Evolutionary conservation across 2,113 vertebrate genomes (phyloP).

Genomic region (Leptodactylus fuscus): DNA sequence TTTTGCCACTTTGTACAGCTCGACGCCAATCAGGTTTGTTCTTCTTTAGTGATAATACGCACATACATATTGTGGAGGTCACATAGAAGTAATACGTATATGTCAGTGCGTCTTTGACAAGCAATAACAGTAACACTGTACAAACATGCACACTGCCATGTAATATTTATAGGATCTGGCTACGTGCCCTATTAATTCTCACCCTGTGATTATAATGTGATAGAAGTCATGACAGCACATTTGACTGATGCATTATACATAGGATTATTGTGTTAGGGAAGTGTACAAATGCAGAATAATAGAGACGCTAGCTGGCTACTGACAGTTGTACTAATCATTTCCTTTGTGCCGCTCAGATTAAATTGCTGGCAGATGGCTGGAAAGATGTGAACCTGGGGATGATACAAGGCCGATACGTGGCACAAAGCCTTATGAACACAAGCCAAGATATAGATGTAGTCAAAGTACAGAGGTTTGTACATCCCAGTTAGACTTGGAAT

Average conservation of each 20-base stretch:
- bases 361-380: slow-evolving; percentile 82
- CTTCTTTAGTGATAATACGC: background rate
- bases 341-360: slow-evolving; percentile 65
- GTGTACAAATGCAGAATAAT: slow-evolving; percentile 11
- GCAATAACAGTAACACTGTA: background rate
- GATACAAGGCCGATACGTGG: slow-evolving; percentile 80
- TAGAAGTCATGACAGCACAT: slow-evolving; percentile 29
- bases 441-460: slow-evolving; percentile 75
- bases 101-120: background rate
- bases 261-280: slow-evolving; percentile 10
- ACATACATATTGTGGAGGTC: background rate
- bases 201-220: background rate
- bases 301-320: slow-evolving; percentile 8
- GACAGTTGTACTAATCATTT: slow-evolving; percentile 43
- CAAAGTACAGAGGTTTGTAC: slow-evolving; percentile 79
- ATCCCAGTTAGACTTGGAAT: no score
- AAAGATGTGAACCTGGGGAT: slow-evolving; percentile 81
- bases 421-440: slow-evolving; percentile 78
- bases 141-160: background rate
- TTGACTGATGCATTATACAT: slow-evolving; percentile 5
- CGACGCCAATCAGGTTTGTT: slow-evolving; percentile 81
- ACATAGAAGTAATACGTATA: background rate
- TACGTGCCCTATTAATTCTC: background rate
- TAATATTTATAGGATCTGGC: slow-evolving; percentile 19
- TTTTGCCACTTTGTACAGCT: slow-evolving; percentile 84